These are phyloP conservation scores for Phylloscopus collybita DNA, from an alignment of 2,797 vertebrate genomes.

Conservation along the genomic window DNA sequence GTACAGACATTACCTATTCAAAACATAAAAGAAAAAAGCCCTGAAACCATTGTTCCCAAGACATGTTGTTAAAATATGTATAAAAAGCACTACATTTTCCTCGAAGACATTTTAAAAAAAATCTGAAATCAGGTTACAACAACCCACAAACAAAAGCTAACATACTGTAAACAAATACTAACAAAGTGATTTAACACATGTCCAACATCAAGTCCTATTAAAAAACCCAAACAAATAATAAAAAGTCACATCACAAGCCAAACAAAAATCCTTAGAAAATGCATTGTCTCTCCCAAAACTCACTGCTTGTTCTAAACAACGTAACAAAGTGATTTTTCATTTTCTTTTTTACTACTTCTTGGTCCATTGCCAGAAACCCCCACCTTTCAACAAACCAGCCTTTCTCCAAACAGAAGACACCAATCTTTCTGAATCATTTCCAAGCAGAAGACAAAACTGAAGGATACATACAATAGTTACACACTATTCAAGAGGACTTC, in stretches of 20 bases:
- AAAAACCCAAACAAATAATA: background rate
- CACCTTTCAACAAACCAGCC: background rate
- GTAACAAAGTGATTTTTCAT: background rate
- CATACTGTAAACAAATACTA: background rate
- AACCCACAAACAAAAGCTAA: background rate
- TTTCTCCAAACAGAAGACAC: background rate
- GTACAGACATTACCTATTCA: slow-evolving; percentile 84
- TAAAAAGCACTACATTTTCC: background rate
- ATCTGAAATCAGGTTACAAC: background rate
- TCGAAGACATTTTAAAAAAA: background rate
- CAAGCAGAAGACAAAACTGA: background rate
- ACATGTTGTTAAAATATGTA: background rate
- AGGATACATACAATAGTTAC: background rate
- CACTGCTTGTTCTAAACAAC: background rate
- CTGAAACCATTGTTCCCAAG: background rate
- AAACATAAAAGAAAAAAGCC: background rate
- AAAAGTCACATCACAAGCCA: background rate
- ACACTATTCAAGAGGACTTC: background rate
- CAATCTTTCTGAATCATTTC: background rate
- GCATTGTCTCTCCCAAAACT: background rate
- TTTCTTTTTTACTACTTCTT: background rate
- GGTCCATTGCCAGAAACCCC: background rate
- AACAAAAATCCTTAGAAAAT: background rate
- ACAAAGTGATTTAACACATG: background rate
- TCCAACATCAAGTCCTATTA: background rate